A percentile compares a stretch with the other conserved stretches of the same genome.
These are phyloP conservation scores for Catocala sponsa DNA, from an alignment of 2,888 invertebrate species.

Conservation along the genomic window DNA sequence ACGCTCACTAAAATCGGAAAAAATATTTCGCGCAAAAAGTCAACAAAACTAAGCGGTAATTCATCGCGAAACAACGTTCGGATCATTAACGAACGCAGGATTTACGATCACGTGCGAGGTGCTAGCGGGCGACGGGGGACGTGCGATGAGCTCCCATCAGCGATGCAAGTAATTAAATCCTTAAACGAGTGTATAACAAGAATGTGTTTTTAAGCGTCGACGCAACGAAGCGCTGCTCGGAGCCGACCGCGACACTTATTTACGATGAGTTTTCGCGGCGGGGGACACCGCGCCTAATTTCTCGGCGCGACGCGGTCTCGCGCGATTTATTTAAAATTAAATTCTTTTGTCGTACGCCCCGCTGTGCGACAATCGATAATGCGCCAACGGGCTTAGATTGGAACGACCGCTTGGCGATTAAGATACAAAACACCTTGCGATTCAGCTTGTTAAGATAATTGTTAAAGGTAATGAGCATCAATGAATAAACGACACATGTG, in stretches of 20 bases:
- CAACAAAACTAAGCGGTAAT: constrained; percentile 81
- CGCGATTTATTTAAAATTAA: constrained; percentile 85
- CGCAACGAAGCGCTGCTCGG: constrained; percentile 64
- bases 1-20: constrained; percentile 76
- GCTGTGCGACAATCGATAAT: constrained; percentile 83
- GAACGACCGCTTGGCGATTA: constrained; percentile 74
- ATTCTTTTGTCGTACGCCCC: constrained; percentile 82
- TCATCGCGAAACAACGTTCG: constrained; percentile 77
- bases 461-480: constrained; percentile 58
- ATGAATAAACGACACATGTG: constrained; percentile 43
- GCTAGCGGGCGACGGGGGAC: constrained; percentile 51
- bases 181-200: constrained; percentile 86
- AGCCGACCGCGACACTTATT: constrained; percentile 80
- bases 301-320: constrained; percentile 83
- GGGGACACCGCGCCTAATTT: constrained; percentile 85
- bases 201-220: constrained; percentile 77
- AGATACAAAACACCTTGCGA: constrained; percentile 76
- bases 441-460: constrained; percentile 64
- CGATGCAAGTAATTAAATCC: constrained; percentile 85
- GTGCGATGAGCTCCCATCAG: constrained; percentile 64
- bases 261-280: constrained; percentile 86
- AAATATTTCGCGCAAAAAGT: constrained; percentile 77
- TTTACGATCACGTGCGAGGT: constrained; percentile 82
- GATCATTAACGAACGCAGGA: constrained; percentile 82
- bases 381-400: constrained; percentile 77